These are phyloP conservation scores for Pararge aegeria DNA, from an alignment of 1,140 invertebrate species.

Conservation along the genomic window DNA sequence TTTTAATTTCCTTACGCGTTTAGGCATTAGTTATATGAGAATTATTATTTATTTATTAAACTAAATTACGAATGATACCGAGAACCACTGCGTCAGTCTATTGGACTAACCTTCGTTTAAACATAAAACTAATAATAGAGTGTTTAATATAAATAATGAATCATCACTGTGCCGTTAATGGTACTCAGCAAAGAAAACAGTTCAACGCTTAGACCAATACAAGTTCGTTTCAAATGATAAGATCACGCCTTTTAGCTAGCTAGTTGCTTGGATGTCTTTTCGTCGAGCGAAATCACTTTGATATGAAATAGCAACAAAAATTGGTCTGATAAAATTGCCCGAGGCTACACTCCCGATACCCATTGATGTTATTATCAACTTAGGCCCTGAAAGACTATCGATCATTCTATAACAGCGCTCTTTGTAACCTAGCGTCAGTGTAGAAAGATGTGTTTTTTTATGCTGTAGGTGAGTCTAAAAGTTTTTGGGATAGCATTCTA, in stretches of 20 bases:
- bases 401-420: background rate
- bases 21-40: too few relatives aligned
- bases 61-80: too few relatives aligned
- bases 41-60: too few relatives aligned
- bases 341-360: conserved; percentile 33
- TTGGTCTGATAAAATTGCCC: conserved; percentile 43
- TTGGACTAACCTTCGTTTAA: background rate
- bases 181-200: background rate
- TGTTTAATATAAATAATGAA: background rate
- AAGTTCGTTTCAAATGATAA: conserved; percentile 3
- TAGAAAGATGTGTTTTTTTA: too few relatives aligned
- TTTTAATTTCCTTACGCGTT: too few relatives aligned
- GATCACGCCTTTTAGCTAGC: conserved; percentile 6
- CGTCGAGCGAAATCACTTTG: conserved; percentile 46
- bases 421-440: background rate
- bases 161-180: background rate
- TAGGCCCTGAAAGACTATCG: conserved; percentile 5
- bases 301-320: conserved; percentile 53
- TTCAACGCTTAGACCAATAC: background rate
- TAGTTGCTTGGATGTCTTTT: conserved; percentile 36
- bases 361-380: conserved; percentile 34
- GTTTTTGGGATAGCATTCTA: too few relatives aligned
- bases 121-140: too few relatives aligned
- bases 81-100: too few relatives aligned
- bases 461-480: too few relatives aligned